Evolutionary conservation across 1,140 invertebrate species (phyloP).

Genomic region (Euschistus heros): DNA sequence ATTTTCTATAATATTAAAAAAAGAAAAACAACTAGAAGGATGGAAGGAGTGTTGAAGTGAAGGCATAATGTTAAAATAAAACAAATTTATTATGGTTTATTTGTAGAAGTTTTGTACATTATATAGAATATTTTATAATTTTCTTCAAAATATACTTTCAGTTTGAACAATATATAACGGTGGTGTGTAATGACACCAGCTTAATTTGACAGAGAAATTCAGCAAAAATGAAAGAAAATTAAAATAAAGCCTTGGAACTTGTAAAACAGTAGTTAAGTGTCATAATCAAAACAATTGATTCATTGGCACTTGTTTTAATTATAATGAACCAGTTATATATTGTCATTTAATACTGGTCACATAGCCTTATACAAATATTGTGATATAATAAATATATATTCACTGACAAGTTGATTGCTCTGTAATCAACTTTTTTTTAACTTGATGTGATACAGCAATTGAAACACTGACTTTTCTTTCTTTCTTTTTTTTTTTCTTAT

Average conservation of each 20-base stretch:
- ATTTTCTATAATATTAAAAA: too few species aligned
- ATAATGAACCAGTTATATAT: slow-evolving; percentile 4
- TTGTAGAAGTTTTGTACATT: slow-evolving; percentile 12
- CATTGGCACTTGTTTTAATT: slow-evolving; percentile 2
- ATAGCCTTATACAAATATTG: too few species aligned
- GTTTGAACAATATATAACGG: slow-evolving; percentile 1
- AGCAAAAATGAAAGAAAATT: too few species aligned
- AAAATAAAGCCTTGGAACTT: too few species aligned
- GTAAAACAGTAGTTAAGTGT: too few species aligned
- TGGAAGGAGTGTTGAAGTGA: neutral
- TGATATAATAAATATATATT: too few species aligned
- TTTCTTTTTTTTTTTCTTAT: neutral
- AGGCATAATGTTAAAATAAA: slow-evolving; percentile 5
- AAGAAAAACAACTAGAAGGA: neutral
- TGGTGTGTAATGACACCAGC: neutral
- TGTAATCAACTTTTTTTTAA: too few species aligned
- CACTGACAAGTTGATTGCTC: too few species aligned
- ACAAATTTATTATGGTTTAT: slow-evolving; percentile 13
- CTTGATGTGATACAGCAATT: too few species aligned
- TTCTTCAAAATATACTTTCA: slow-evolving; percentile 11
- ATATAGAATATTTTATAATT: neutral
- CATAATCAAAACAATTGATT: neutral
- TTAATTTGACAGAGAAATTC: too few species aligned
- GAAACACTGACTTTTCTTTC: too few species aligned
- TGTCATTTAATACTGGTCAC: slow-evolving; percentile 11